Base-by-base conservation (phyloP, 1,140 invertebrate genomes). In the Apis cerana region DNA sequence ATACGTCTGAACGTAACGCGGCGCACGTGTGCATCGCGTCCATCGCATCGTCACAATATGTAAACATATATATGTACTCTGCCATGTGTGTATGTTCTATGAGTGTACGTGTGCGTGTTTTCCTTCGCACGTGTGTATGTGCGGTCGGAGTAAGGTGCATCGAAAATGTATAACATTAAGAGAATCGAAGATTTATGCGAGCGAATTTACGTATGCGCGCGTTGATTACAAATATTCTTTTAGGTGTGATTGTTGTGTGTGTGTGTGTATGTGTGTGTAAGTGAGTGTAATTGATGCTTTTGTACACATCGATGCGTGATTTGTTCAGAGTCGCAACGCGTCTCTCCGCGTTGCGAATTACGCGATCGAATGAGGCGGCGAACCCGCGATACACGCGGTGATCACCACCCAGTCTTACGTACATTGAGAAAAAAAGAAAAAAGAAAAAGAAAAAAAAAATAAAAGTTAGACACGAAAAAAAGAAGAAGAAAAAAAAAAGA, bases 251-350 rank as follows among this genome's bases (percentile, higher is more conserved):
- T 5, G 33, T 43, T 64, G 21, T 10, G 33, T n/a, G 11, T 17
- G 11, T 27, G 27, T 75, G 48, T 52, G 8, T 3, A 7, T 27
- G 48, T 4, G 13, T 61, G 54, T 33, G 15, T 61, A 23, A 15
- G 58, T 7, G 12, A 62, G 64, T 54, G 74, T 54, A 67, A 71
- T 71, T 50, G 75, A 82, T 58, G 81, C 75, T 65, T 58, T 64
- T 27, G 75, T 71, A 58, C 81, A 71, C 67, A 78, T 78, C 65
- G 58, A 70, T 23, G 43, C 70, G 64, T 62, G 52, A 87, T 81
- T 81, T 79, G 70, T 89, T 82, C 81, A 80, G 82, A 81, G 58
- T 84, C 54, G 76, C 64, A 58, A 65, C 72, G 64, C 58, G 56
- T 48, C 33, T 58, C 48, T 43, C 33, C 80, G 75, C 50, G 71